These are phyloP conservation scores for Numenius phaeopus DNA, from an alignment of 2,797 vertebrate species.

Conservation along the genomic window DNA sequence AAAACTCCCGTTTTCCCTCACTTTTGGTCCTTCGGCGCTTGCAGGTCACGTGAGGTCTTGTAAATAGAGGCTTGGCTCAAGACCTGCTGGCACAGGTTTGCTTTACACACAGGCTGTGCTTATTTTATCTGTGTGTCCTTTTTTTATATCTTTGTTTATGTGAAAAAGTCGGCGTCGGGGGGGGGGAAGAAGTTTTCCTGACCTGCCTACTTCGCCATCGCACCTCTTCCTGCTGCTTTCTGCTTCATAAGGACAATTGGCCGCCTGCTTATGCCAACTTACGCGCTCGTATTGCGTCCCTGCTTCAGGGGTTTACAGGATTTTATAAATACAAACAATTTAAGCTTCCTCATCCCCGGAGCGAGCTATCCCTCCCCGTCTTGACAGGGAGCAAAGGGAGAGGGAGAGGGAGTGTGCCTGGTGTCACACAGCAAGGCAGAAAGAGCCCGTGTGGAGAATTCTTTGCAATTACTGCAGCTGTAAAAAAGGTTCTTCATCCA, in stretches of 20 bases:
- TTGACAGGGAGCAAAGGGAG: background rate
- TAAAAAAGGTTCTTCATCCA: background rate
- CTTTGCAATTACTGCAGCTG: background rate
- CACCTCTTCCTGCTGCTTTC: background rate
- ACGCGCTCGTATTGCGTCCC: background rate
- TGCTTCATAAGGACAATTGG: accelerated
- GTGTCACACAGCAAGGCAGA: background rate
- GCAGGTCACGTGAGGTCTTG: background rate
- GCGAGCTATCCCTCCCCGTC: background rate
- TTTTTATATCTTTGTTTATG: background rate
- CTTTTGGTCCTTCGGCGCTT: background rate
- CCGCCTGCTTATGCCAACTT: accelerated
- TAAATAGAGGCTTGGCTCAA: background rate
- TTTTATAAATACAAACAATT: background rate
- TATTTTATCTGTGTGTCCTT: background rate
- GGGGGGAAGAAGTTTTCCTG: background rate
- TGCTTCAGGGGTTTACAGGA: background rate
- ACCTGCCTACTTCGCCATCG: background rate
- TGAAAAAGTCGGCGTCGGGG: background rate
- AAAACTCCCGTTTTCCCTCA: background rate
- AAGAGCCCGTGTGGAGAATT: background rate
- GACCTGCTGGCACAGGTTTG: background rate
- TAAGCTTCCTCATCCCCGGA: background rate
- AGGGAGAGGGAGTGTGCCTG: accelerated
- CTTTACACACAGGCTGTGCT: background rate